Evolutionary conservation across 2,113 vertebrate genomes (phyloP).

Genomic region (Centropus bengalensis): DNA sequence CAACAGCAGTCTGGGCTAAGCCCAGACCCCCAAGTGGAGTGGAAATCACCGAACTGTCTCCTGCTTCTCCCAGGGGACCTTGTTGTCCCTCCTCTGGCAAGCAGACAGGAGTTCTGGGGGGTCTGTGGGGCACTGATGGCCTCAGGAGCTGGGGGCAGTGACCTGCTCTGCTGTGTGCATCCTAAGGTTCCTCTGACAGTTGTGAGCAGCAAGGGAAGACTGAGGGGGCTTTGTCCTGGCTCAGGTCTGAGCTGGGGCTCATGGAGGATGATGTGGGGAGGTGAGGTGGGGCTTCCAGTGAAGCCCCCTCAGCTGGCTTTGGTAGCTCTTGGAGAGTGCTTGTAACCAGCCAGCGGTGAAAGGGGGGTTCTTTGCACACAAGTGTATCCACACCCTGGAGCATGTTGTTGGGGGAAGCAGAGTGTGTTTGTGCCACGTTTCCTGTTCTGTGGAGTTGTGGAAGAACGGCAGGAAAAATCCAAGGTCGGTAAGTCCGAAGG

Average conservation of each 20-base stretch:
- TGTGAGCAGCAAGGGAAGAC: neutral
- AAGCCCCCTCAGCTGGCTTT: neutral
- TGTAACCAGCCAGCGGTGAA: neutral
- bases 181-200: neutral
- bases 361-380: neutral
- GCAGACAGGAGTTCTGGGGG: neutral
- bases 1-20: neutral
- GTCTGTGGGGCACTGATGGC: rapidly evolving
- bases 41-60: neutral
- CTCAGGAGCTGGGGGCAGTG: neutral
- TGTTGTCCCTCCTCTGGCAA: neutral
- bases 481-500: neutral
- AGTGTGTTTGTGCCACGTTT: neutral
- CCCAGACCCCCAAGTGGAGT: neutral
- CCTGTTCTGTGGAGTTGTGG: neutral
- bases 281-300: neutral
- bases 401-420: neutral
- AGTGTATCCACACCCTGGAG: rapidly evolving
- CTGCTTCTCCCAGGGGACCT: neutral
- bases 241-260: neutral
- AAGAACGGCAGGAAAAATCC: neutral
- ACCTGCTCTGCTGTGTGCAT: neutral
- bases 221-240: neutral
- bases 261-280: neutral
- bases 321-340: neutral